Evolutionary conservation across 2,888 invertebrate genomes (phyloP).

Genomic region (Orchesella flavescens): DNA sequence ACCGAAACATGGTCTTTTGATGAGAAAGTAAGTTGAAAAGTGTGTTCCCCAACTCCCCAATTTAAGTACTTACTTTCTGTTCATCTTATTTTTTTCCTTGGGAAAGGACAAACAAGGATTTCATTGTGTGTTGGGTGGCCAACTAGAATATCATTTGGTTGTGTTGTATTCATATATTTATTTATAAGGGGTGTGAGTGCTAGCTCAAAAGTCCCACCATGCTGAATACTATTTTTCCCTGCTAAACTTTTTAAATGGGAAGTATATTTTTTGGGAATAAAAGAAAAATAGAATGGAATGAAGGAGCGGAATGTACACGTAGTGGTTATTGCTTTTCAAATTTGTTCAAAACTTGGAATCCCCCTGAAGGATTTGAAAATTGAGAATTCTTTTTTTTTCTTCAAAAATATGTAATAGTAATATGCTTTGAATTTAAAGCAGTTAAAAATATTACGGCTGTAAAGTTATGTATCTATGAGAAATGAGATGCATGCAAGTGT

Average conservation of each 20-base stretch:
- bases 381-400: slow-evolving; percentile 37
- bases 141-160: too few species aligned
- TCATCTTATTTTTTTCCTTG: too few species aligned
- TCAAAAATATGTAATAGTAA: slow-evolving; percentile 21
- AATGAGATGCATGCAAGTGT: slow-evolving; percentile 31
- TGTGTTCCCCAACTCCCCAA: background rate
- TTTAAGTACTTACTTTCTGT: slow-evolving; percentile 1
- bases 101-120: too few species aligned
- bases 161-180: background rate
- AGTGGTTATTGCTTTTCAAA: slow-evolving; percentile 43
- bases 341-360: slow-evolving; percentile 51
- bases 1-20: background rate
- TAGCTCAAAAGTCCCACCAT: too few species aligned
- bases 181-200: background rate
- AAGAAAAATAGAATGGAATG: slow-evolving; percentile 8
- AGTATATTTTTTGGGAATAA: background rate
- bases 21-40: background rate
- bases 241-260: background rate
- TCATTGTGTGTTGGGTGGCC: background rate
- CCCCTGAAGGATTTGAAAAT: slow-evolving; percentile 39
- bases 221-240: slow-evolving; percentile 10
- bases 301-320: background rate
- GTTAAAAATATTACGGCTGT: slow-evolving; percentile 22
- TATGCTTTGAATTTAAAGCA: slow-evolving; percentile 32
- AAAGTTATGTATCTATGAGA: background rate